These are phyloP conservation scores for Prionace glauca DNA, from an alignment of 2,797 vertebrate species.

Conservation along the genomic window DNA sequence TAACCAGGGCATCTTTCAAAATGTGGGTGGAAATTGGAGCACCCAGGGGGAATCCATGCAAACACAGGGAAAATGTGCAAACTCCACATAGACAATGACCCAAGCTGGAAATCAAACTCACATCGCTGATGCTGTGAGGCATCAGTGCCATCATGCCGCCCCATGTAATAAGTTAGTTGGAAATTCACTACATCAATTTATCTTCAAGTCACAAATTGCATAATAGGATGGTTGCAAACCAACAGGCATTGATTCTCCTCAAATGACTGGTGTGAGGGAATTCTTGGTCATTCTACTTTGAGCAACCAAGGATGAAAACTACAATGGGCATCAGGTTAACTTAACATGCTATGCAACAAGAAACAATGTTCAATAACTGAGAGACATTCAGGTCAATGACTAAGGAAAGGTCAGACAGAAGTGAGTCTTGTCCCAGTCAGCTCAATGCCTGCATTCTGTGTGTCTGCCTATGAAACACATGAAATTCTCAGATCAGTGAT, in stretches of 20 bases:
- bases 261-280: background rate
- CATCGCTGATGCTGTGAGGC: too few species aligned
- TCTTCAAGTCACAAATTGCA: background rate
- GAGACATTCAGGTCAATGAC: background rate
- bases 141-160: too few species aligned
- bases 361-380: background rate
- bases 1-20: too few species aligned
- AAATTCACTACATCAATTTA: background rate
- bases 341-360: background rate
- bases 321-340: background rate
- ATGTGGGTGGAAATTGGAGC: too few species aligned
- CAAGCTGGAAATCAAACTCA: too few species aligned
- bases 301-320: background rate
- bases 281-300: background rate
- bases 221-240: background rate
- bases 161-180: background rate
- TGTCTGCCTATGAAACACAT: background rate
- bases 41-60: too few species aligned
- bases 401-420: background rate
- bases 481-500: background rate
- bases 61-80: too few species aligned
- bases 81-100: too few species aligned
- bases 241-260: background rate
- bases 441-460: background rate
- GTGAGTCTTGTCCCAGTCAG: background rate